Evolutionary conservation across 2,113 vertebrate species (phyloP), one percentile per base, ranked within the genome.

Genomic region (Tringa solitaria): DNA sequence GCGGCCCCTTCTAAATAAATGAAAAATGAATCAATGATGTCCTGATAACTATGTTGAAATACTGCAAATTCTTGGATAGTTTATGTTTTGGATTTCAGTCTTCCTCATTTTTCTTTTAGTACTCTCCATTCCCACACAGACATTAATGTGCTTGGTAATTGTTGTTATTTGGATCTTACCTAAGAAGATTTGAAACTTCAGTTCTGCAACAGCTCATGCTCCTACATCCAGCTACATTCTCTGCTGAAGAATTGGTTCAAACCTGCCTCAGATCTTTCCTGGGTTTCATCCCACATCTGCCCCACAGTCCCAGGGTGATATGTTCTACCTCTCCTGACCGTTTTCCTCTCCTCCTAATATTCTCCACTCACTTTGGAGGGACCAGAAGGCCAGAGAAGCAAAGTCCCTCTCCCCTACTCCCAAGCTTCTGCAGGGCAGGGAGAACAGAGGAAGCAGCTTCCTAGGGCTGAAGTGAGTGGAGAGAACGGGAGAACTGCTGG

Each of bases 271-370:
- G 51, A 46, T 18, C 57, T 60, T 46, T 78, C 43, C 30, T 83
- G 32, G 16, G 2, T 59, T 85, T 85, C 24, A 19, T 79, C 88
- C 46, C 24, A 27, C 35, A 33, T 14, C 46, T 70, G 23, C 11
- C 43, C 19, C 14, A 24, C 9, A 45, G 16, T 43, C 20, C 20
- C 10, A 1, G 5, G 16, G 12, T 57, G 43, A 39, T 35, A 19
- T 0, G 0, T 50, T 63, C 41, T 57, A 24, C 37, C 14, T 35
- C 30, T 57, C 22, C 24, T 27, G 60, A 61, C 8, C 22, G 75
- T 61, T 79, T 39, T 48, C 12, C 21, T 67, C 18, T 86, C 24
- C 20, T 50, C 13, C 2, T 12, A 32, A 11, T 32, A 63, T 43
- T 73, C 11, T 75, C 12, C 27, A 13, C 12, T 14, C 28, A 33